Base-by-base conservation (phyloP, 2,888 invertebrate species). In the Ectemnius cavifrons region DNA sequence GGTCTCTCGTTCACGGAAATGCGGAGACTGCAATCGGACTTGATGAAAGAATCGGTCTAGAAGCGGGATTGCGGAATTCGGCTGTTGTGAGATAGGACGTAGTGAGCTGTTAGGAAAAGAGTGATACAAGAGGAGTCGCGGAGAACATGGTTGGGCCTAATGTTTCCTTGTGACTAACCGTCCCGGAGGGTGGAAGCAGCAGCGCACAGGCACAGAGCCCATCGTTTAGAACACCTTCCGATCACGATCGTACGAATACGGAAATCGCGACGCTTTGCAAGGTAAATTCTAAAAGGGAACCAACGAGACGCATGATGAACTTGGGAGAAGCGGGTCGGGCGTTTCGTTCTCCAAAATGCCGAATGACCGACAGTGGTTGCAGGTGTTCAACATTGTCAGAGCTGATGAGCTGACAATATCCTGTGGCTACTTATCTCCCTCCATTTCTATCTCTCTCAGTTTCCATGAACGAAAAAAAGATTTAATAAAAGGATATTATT, bases 201-300 rank as follows among this genome's bases (percentile, higher is more conserved):
- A 73, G 81, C 8, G 62, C 77, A 70, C 81, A 83, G 70, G 67
- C 78, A 70, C 81, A 83, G 70, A 66, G 79, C 72, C 73, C 78
- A 77, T 80, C 73, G 75, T 79, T 82, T 67, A 80, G 85, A 79
- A 86, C 82, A 82, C 82, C 80, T 85, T 86, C 85, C 77, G 86
- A 88, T 74, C 86, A 86, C 75, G 87, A 87, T 73, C 86, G 86
- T 81, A 82, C 79, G 84, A 90, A 88, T 85, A 89, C 90, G 87
- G 91, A 91, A 85, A 89, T 90, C 86, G 89, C 90, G 80, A 89
- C 90, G 84, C 88, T 90, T 84, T 88, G 89, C 75, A 91, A 90
- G 86, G 91, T 90, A 69, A 76, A 71, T 16, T 37, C 6, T 11
- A 37, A 37, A 37, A 37, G 1, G 37, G 37, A 8, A 8, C 11